Conservation (phyloP, 92 coral and sea anemone species). For the Phenganax marumi region DNA sequence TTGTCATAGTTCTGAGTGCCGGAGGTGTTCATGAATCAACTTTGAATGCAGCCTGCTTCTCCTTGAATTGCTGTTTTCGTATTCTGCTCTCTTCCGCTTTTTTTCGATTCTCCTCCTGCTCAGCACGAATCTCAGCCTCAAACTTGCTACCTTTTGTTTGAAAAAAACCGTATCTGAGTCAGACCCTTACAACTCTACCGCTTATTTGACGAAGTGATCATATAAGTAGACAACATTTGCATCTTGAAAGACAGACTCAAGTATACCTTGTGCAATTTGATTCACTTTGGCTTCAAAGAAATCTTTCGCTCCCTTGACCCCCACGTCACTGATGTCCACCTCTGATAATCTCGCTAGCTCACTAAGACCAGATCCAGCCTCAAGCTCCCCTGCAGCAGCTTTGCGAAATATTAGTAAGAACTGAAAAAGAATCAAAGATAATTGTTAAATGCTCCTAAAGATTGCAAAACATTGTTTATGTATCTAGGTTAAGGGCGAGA, state of each 20-base stretch:
- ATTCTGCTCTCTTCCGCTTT: conserved; percentile 76
- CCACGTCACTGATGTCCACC: conserved; percentile 85
- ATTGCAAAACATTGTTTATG: too few species aligned
- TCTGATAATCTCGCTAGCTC: conserved; percentile 83
- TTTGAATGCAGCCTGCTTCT: conserved; percentile 79
- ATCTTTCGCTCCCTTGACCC: conserved; percentile 88
- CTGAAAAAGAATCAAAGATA: conserved; percentile 48
- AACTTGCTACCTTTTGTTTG: conserved; percentile 64
- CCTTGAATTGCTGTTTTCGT: conserved; percentile 79
- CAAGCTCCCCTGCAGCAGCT: conserved; percentile 93
- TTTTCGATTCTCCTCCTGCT: conserved; percentile 84
- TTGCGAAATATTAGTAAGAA: conserved; percentile 93
- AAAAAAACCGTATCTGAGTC: too few species aligned
- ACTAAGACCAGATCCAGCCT: conserved; percentile 76
- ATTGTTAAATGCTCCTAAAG: background rate
- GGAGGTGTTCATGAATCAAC: too few species aligned
- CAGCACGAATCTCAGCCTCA: conserved; percentile 91
- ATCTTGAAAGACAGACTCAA: background rate
- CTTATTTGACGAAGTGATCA: too few species aligned
- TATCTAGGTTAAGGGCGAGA: background rate
- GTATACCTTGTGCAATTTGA: conserved; percentile 42
- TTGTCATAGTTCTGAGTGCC: too few species aligned
- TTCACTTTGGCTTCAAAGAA: conserved; percentile 93
- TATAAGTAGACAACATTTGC: too few species aligned
- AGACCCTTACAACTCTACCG: too few species aligned